These are phyloP conservation scores for Orthonyx spaldingii DNA, from an alignment of 2,113 vertebrate genomes.

Conservation along the genomic window DNA sequence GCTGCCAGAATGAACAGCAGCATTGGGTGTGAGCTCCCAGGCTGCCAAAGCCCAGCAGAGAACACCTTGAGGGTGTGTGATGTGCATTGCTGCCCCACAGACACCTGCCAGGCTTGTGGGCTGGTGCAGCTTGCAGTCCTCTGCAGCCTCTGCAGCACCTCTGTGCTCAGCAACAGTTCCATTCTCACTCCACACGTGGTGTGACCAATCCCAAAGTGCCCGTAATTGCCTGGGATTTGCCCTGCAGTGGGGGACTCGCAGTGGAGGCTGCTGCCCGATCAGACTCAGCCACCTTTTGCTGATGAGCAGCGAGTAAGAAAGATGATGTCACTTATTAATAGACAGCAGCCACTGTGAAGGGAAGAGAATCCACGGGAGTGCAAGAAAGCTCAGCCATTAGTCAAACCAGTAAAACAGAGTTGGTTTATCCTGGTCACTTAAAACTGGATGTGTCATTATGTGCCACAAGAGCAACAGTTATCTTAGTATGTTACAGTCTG, in stretches of 20 bases:
- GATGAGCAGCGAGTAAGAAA: not conserved
- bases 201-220: not conserved
- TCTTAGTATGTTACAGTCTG: not conserved
- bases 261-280: not conserved
- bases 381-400: not conserved
- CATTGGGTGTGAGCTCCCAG: not conserved
- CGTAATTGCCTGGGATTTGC: not conserved
- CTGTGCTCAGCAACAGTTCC: not conserved
- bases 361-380: not conserved
- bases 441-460: not conserved
- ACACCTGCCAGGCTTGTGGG: fast-evolving
- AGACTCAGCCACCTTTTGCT: not conserved
- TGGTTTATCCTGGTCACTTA: not conserved
- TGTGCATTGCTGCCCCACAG: not conserved
- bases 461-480: not conserved
- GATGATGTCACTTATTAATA: not conserved
- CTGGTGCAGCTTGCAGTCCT: not conserved
- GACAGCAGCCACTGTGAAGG: not conserved
- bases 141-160: not conserved
- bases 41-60: not conserved
- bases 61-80: fast-evolving
- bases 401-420: not conserved
- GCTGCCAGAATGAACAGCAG: not conserved
- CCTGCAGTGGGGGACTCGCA: not conserved
- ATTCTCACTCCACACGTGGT: not conserved